These are phyloP conservation scores for Nezara viridula DNA, from an alignment of 2,888 invertebrate genomes.

Conservation along the genomic window DNA sequence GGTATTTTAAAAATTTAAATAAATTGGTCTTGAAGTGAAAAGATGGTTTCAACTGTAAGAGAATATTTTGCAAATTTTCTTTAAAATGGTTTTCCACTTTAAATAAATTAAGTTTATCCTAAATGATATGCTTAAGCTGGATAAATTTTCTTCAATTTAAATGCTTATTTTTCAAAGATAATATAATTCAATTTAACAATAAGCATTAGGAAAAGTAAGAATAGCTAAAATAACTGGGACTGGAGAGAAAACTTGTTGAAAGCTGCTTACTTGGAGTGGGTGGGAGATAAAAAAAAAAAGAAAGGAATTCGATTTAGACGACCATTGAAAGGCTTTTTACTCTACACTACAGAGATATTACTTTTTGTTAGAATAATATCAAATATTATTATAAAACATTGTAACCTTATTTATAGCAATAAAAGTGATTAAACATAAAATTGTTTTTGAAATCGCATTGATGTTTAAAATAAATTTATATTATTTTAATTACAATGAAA, in stretches of 20 bases:
- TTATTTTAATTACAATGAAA: no score
- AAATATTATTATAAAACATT: neutral
- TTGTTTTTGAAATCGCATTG: no score
- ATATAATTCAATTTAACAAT: neutral
- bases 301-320: conserved; percentile 3
- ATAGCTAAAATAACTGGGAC: neutral
- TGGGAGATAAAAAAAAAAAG: neutral
- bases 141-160: neutral
- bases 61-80: neutral
- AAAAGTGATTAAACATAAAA: no score
- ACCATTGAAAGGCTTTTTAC: neutral
- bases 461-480: no score
- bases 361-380: neutral
- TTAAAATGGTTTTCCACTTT: neutral
- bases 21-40: neutral
- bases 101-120: neutral
- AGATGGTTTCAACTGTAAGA: neutral
- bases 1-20: no score
- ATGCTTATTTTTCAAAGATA: neutral
- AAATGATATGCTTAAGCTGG: neutral
- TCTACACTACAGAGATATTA: neutral
- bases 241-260: neutral
- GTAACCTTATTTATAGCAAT: neutral
- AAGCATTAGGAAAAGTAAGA: neutral
- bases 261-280: neutral